Conservation (phyloP, 2,888 invertebrate genomes). For the Plagodis pulveraria region DNA sequence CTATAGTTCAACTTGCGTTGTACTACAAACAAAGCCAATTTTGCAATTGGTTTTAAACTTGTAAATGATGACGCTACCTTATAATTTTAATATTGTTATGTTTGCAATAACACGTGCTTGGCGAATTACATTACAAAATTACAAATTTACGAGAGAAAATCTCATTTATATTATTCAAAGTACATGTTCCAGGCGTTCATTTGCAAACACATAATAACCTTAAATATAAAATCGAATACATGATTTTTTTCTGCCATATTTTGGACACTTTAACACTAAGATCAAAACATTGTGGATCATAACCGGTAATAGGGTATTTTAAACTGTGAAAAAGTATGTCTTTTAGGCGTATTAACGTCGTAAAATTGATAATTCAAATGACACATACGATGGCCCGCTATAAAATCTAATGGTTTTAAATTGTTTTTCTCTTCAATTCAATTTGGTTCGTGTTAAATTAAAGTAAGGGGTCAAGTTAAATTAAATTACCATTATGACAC, state of each 20-base stretch:
- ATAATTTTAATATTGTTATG: no score
- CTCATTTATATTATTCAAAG: no score
- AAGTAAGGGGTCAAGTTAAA: constrained; percentile 31
- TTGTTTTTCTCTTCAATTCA: constrained; percentile 36
- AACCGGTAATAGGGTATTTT: constrained; percentile 16
- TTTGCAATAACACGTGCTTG: no score
- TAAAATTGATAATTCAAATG: constrained; percentile 39
- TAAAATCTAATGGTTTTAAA: constrained; percentile 40
- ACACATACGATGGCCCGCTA: constrained; percentile 28
- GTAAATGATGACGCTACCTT: no score
- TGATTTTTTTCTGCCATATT: constrained; percentile 14
- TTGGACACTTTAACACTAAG: constrained; percentile 13
- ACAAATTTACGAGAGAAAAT: no score
- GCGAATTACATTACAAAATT: no score
- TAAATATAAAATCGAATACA: no score
- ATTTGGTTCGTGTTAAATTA: constrained; percentile 27
- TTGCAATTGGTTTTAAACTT: no score
- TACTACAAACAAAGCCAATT: no score
- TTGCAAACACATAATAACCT: no score
- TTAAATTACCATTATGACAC: constrained; percentile 43
- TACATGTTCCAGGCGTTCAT: no score
- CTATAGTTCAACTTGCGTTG: no score
- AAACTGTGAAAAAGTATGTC: constrained; percentile 27
- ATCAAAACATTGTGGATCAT: constrained; percentile 15
- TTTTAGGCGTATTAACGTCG: constrained; percentile 23